Percentiles rank a stretch among this genome's conserved stretches.
phyloP scores from a whole-genome alignment of 2,797 vertebrate species.

The Amniataba percoides region DNA sequence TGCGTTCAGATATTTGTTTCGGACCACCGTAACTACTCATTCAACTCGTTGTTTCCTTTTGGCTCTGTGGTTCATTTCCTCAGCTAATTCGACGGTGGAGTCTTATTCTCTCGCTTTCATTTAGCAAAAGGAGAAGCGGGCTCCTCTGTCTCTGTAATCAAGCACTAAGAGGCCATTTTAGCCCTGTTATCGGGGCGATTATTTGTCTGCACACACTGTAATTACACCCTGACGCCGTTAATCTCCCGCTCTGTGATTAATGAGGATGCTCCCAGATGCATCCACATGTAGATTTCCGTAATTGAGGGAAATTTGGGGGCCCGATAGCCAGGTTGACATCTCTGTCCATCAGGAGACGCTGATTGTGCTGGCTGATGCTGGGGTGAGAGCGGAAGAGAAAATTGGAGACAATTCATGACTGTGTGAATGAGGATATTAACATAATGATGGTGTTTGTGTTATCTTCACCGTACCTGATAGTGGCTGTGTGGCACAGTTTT shows the following conservation, averaged over 20 bases:
- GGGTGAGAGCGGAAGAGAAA: neutral
- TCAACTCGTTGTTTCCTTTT: conserved; percentile 35
- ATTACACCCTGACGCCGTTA: conserved; percentile 65
- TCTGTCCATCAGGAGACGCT: conserved; percentile 6
- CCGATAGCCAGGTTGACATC: neutral
- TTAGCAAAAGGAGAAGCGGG: conserved; percentile 21
- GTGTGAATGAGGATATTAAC: conserved; percentile 12
- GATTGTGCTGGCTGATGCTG: conserved; percentile 14
- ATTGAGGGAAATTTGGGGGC: conserved; percentile 1
- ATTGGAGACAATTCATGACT: neutral
- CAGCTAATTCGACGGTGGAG: conserved; percentile 24
- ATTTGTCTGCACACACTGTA: conserved; percentile 73
- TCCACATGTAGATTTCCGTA: conserved; percentile 20
- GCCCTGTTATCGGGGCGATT: conserved; percentile 67
- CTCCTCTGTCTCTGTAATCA: conserved; percentile 50
- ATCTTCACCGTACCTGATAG: neutral
- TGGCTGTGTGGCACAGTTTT: neutral
- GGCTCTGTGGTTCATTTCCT: conserved; percentile 28
- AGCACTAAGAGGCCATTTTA: conserved; percentile 56
- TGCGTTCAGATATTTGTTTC: conserved; percentile 41
- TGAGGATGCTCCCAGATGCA: conserved; percentile 29
- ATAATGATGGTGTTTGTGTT: conserved; percentile 5
- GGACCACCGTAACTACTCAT: conserved; percentile 12
- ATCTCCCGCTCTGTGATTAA: conserved; percentile 66
- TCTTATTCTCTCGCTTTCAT: conserved; percentile 20